Percentiles rank a stretch among this genome's conserved stretches.
Evolutionary conservation across 2,113 vertebrate genomes (phyloP).

Genomic region (Salvelinus fontinalis): DNA sequence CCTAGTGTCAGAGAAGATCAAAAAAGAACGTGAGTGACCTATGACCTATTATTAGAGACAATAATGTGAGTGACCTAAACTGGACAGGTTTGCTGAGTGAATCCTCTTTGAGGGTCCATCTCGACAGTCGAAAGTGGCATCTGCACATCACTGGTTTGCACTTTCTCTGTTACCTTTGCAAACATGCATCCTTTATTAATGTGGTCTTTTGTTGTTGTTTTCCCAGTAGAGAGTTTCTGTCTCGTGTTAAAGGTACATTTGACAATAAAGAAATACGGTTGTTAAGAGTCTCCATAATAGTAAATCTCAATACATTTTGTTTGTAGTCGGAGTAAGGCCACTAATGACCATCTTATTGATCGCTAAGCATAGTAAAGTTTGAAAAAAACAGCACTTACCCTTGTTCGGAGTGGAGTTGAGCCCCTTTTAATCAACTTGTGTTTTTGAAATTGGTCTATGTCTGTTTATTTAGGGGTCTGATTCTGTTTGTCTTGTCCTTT

Average conservation of each 20-base stretch:
- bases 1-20: slow-evolving; percentile 96
- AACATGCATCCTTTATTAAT: not conserved
- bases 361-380: slow-evolving; percentile 13
- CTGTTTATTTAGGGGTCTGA: not conserved
- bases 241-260: not conserved
- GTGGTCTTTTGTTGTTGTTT: not conserved
- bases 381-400: slow-evolving; percentile 36
- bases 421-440: not conserved
- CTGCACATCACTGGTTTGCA: no score
- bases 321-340: slow-evolving; percentile 28
- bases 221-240: not conserved
- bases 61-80: not conserved
- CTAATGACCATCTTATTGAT: slow-evolving; percentile 51
- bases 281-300: slow-evolving; percentile 3
- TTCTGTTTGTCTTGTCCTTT: not conserved
- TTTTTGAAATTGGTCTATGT: not conserved
- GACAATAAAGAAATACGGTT: not conserved
- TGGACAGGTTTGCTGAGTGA: not conserved
- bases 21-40: slow-evolving; percentile 89
- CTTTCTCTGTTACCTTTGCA: not conserved
- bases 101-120: not conserved
- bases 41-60: not conserved
- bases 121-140: not conserved
- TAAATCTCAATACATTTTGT: slow-evolving; percentile 23
- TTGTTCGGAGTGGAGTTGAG: not conserved